Base-by-base conservation (phyloP, 2,113 vertebrate species). In the Melanocharis versteri region DNA sequence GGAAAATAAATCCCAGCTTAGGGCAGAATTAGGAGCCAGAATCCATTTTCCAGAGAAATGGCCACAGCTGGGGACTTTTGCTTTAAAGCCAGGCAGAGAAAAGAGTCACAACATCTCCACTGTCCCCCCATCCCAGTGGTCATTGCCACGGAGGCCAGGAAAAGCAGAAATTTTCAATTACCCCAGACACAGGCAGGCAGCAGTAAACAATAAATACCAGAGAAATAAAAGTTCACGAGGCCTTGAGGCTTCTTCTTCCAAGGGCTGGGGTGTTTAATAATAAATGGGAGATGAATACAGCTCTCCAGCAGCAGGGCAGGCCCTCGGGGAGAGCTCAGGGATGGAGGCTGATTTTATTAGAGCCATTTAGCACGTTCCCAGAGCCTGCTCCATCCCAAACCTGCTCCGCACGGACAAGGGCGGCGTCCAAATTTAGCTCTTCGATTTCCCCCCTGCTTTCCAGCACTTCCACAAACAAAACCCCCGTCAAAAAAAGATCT, bases 251-350 rank as follows among this genome's bases (percentile, higher is more conserved):
- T 56, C 64, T 96, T 61, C 61, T 96, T 75, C 50, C 70, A 51
- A 93, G 90, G 87, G 68, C 54, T 33, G 71, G 73, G 51, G 77
- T 94, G 92, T 93, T 97, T 84, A 91, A 90, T 96, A 97, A 97
- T 90, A 92, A 96, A 97, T 83, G 82, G 39, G 80, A 68, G 61
- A 92, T 93, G 57, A 96, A 93, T 75, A 12, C 12, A 50, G 80
- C 75, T 84, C 65, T 75, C 71, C 83, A 66, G 12, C 76, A 85
- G 31, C 27, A 1, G 90, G 90, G 51, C 68, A 90, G 94, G 65
- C 69, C 83, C 94, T 58, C 12, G 58, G 81, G 93, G 73, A 39
- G 51, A 9, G 10, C 8, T 18, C 39, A 2, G 21, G 24, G 53
- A 53, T 51, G 35, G 53, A 60, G 39, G 27, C 28, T 56, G 70